phyloP scores from a whole-genome alignment of 2,888 invertebrate species.

The Philhelius pedissequus region DNA sequence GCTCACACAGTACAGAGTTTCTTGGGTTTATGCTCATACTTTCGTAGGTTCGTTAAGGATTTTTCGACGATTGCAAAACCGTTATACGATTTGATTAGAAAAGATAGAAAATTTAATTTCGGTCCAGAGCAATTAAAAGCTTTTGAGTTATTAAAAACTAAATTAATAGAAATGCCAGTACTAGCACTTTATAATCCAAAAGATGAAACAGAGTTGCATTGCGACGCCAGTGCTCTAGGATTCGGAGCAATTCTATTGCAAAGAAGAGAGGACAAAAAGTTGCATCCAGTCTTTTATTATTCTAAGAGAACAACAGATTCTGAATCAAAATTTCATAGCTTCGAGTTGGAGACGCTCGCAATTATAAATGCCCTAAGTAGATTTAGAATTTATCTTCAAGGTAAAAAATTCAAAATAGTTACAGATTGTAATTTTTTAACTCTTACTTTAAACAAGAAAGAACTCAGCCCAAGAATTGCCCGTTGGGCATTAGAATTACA shows the following conservation, averaged over 20 bases:
- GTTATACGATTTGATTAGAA: neutral
- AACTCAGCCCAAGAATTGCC: neutral
- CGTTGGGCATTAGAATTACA: neutral
- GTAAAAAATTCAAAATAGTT: neutral
- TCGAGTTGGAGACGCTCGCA: neutral
- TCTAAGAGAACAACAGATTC: neutral
- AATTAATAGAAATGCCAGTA: slow-evolving; percentile 49
- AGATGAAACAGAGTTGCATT: slow-evolving; percentile 63
- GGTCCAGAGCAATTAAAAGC: neutral
- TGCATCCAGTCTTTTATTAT: neutral
- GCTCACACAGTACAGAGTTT: neutral
- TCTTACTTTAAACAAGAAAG: neutral
- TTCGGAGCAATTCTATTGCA: neutral
- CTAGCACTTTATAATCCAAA: slow-evolving; percentile 70
- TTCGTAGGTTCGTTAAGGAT: neutral
- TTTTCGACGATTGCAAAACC: neutral
- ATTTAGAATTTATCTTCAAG: neutral
- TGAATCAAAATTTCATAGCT: neutral
- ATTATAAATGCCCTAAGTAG: neutral
- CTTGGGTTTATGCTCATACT: slow-evolving; percentile 18
- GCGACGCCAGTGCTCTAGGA: neutral
- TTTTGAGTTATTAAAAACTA: neutral
- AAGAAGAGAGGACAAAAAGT: neutral
- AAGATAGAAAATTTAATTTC: neutral
- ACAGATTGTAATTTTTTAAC: neutral